Conservation (phyloP, 1,140 invertebrate genomes). For the Apis laboriosa region DNA sequence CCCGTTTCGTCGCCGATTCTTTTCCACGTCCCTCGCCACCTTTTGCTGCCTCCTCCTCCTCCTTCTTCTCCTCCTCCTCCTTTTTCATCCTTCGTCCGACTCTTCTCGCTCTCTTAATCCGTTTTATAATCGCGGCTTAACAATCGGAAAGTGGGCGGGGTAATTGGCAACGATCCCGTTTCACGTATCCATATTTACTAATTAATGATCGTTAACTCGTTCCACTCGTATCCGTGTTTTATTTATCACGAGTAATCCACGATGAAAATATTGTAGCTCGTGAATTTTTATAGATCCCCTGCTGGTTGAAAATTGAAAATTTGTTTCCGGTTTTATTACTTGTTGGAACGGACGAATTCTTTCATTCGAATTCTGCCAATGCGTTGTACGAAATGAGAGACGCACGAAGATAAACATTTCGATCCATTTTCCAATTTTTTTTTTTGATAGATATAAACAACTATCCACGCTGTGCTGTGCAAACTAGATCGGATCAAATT, state of each 20-base stretch:
- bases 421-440: background rate
- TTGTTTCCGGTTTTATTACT: background rate
- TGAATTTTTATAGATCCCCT: background rate
- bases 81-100: accelerated
- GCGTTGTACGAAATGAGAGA: background rate
- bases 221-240: too few species aligned
- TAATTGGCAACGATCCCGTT: too few species aligned
- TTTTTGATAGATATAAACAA: background rate
- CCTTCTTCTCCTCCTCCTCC: too few species aligned
- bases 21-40: background rate
- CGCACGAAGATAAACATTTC: background rate
- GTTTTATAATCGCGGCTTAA: background rate
- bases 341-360: background rate
- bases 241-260: background rate
- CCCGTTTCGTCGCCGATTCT: conserved; percentile 39
- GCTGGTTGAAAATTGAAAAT: background rate
- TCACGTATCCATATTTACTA: too few species aligned
- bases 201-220: too few species aligned
- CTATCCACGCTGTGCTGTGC: background rate
- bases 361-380: background rate
- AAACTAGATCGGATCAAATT: background rate
- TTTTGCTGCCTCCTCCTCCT: background rate
- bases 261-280: background rate
- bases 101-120: background rate
- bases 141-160: too few species aligned